Conservation (phyloP, 2,797 vertebrate species). For the Myotis daubentonii region DNA sequence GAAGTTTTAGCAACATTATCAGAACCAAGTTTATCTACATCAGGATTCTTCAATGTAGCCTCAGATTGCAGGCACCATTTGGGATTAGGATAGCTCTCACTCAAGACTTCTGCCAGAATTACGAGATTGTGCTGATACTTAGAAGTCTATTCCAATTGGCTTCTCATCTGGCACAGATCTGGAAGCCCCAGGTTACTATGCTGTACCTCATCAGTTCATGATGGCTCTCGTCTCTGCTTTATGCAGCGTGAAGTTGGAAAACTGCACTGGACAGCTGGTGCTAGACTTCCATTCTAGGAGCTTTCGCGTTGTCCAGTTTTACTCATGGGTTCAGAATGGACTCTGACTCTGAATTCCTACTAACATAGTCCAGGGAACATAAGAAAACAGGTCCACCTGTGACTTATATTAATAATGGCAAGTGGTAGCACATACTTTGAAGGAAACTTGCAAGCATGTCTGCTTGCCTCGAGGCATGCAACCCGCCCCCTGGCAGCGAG, state of each 20-base stretch:
- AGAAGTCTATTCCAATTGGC: neutral
- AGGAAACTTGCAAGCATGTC: neutral
- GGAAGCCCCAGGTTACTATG: neutral
- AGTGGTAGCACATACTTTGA: neutral
- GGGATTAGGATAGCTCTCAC: neutral
- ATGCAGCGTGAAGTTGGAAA: constrained; percentile 10
- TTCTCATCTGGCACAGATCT: constrained; percentile 19
- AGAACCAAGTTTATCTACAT: neutral
- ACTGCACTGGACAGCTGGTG: neutral
- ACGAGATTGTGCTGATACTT: neutral
- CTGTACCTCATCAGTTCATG: neutral
- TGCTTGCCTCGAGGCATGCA: no score
- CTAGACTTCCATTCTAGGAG: neutral
- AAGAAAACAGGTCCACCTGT: neutral
- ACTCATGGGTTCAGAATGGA: neutral
- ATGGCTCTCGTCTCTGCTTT: constrained; percentile 26
- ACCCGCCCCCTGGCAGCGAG: no score
- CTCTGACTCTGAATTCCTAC: neutral
- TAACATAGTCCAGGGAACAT: neutral
- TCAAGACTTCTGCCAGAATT: constrained; percentile 35
- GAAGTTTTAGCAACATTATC: constrained; percentile 19
- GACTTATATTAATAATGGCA: neutral
- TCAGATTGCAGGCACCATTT: neutral
- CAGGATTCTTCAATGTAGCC: neutral
- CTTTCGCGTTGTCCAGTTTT: neutral